Evolutionary conservation across 2,113 vertebrate genomes (phyloP).

Genomic region (Antidorcas marsupialis): DNA sequence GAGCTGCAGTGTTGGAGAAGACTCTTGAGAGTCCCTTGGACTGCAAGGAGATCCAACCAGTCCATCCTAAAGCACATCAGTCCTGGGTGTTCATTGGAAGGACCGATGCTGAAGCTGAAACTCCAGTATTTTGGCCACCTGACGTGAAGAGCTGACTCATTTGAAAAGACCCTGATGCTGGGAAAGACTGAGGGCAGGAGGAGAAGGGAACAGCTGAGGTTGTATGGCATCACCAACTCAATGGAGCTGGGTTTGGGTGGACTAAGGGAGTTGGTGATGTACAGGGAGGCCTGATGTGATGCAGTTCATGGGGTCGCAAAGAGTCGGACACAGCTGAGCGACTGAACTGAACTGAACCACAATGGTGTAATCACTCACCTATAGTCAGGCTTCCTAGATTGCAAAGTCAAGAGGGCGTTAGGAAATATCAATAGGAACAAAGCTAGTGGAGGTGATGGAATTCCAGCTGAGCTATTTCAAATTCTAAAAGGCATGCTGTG

Average conservation of each 20-base stretch:
- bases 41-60: no score
- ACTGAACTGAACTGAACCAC: background rate
- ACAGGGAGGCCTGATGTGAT: background rate
- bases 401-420: background rate
- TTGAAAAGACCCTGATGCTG: no score
- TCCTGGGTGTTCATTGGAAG: no score
- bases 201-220: background rate
- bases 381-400: background rate
- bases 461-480: background rate
- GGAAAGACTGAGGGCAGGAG: background rate
- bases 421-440: background rate
- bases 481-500: background rate
- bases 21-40: no score
- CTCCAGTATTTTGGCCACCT: no score
- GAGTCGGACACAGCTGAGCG: rapidly evolving
- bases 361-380: background rate
- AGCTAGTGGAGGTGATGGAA: background rate
- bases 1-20: no score
- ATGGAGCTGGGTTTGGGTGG: background rate
- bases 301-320: rapidly evolving
- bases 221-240: background rate
- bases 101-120: no score
- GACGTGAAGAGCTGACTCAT: no score
- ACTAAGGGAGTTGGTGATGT: background rate
- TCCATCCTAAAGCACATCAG: no score